Evolutionary conservation across 2,888 invertebrate genomes (phyloP).

Genomic region (Platycheirus albimanus): DNA sequence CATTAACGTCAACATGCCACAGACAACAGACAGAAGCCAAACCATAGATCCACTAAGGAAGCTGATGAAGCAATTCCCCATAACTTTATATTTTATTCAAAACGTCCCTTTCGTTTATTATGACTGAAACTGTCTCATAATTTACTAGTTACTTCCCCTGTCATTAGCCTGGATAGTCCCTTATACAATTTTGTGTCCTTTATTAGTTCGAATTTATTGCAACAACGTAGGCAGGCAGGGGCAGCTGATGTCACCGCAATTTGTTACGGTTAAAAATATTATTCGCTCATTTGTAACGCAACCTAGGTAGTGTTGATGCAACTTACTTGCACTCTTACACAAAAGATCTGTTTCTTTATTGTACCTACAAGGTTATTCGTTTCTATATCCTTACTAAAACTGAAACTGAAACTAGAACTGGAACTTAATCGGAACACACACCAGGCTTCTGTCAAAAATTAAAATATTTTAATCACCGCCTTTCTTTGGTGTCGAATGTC

Average conservation of each 20-base stretch:
- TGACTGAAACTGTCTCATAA: slow-evolving; percentile 33
- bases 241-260: slow-evolving; percentile 73
- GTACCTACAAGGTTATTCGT: slow-evolving; percentile 14
- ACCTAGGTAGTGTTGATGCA: background rate
- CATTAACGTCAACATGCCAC: no score
- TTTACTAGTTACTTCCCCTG: slow-evolving; percentile 34
- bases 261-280: slow-evolving; percentile 64
- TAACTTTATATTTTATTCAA: background rate
- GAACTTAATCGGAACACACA: no score
- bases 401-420: no score
- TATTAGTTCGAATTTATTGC: slow-evolving; percentile 41
- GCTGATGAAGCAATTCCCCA: slow-evolving; percentile 33
- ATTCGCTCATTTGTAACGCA: slow-evolving; percentile 70
- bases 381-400: no score
- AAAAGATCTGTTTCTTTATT: slow-evolving; percentile 1
- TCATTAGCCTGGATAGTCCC: slow-evolving; percentile 44
- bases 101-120: slow-evolving; percentile 6
- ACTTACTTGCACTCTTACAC: background rate
- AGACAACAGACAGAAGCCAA: no score
- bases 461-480: slow-evolving; percentile 34
- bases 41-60: slow-evolving; percentile 14
- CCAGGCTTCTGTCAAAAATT: slow-evolving; percentile 44
- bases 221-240: slow-evolving; percentile 60
- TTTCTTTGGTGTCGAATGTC: slow-evolving; percentile 28
- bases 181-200: slow-evolving; percentile 7